A percentile compares a stretch with the other conserved stretches of the same genome.
phyloP scores from a whole-genome alignment of 1,140 invertebrate species.

The Venturia canescens region DNA sequence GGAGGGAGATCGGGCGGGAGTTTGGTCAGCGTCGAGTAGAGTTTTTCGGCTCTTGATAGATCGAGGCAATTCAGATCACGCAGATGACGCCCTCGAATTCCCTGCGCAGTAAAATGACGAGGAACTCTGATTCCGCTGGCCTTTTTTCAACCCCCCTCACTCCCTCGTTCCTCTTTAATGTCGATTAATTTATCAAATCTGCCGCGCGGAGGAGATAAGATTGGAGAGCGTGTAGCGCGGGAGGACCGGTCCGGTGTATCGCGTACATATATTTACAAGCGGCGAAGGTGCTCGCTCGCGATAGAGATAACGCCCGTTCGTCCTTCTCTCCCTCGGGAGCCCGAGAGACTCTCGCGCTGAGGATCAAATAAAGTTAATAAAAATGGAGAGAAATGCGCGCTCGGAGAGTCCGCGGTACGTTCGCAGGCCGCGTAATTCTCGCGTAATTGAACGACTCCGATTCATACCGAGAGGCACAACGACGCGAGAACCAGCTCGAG shows the following conservation, averaged over 20 bases:
- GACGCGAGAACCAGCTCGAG: neutral
- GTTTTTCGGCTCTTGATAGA: constrained; percentile 64
- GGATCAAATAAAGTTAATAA: constrained; percentile 4
- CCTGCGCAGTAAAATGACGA: neutral
- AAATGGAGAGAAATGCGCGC: neutral
- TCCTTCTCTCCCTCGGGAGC: neutral
- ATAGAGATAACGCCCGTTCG: constrained; percentile 14
- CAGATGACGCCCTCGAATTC: constrained; percentile 49
- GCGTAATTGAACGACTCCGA: constrained; percentile 39
- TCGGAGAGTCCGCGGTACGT: constrained; percentile 12
- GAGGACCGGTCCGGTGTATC: constrained; percentile 23
- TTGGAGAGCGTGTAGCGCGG: constrained; percentile 24
- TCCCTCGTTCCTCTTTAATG: constrained; percentile 57
- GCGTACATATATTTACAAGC: constrained; percentile 57
- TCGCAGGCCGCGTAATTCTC: neutral
- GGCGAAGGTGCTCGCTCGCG: constrained; percentile 56
- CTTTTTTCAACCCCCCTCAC: neutral
- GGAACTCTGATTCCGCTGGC: neutral
- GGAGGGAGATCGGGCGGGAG: constrained; percentile 4
- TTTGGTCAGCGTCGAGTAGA: constrained; percentile 26
- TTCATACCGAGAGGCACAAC: neutral
- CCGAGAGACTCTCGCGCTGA: neutral
- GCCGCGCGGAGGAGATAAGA: constrained; percentile 52
- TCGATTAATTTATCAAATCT: constrained; percentile 69
- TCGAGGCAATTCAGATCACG: constrained; percentile 62